Evolutionary conservation across 2,888 invertebrate genomes (phyloP).

Genomic region (Orgyia antiqua): DNA sequence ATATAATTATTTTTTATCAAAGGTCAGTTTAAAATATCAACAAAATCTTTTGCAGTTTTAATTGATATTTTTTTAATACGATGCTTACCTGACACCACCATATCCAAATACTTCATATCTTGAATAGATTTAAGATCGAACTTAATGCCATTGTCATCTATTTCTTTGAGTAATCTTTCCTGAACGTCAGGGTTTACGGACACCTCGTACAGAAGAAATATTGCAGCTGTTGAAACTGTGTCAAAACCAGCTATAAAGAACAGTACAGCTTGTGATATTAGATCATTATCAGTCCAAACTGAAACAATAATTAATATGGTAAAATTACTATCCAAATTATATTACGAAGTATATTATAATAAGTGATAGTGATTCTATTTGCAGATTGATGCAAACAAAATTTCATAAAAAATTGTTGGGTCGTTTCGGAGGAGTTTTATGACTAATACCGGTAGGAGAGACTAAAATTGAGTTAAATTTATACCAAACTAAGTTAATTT

Average conservation of each 20-base stretch:
- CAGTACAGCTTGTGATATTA: constrained; percentile 43
- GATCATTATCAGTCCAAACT: constrained; percentile 38
- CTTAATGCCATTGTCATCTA: constrained; percentile 43
- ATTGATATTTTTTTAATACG: too few relatives aligned
- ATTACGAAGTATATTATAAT: too few relatives aligned
- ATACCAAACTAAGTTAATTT: too few relatives aligned
- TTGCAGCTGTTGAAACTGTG: constrained; percentile 38
- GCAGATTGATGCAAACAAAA: too few relatives aligned
- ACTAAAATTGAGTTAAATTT: too few relatives aligned
- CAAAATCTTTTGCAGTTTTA: too few relatives aligned
- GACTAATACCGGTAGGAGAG: too few relatives aligned
- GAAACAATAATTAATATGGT: too few relatives aligned
- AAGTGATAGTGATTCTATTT: neutral
- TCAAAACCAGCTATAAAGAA: constrained; percentile 52
- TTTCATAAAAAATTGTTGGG: constrained; percentile 19
- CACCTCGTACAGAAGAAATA: constrained; percentile 42
- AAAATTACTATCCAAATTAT: too few relatives aligned
- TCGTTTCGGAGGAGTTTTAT: too few relatives aligned
- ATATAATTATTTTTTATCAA: too few relatives aligned
- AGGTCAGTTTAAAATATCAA: too few relatives aligned
- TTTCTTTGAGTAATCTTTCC: constrained; percentile 38
- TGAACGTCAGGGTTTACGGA: constrained; percentile 46
- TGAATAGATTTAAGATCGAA: constrained; percentile 60
- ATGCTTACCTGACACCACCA: constrained; percentile 56
- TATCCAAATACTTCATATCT: constrained; percentile 58